A percentile compares a stretch with the other conserved stretches of the same genome.
phyloP scores from a whole-genome alignment of 2,888 invertebrate species.

The Penaeus monodon region DNA sequence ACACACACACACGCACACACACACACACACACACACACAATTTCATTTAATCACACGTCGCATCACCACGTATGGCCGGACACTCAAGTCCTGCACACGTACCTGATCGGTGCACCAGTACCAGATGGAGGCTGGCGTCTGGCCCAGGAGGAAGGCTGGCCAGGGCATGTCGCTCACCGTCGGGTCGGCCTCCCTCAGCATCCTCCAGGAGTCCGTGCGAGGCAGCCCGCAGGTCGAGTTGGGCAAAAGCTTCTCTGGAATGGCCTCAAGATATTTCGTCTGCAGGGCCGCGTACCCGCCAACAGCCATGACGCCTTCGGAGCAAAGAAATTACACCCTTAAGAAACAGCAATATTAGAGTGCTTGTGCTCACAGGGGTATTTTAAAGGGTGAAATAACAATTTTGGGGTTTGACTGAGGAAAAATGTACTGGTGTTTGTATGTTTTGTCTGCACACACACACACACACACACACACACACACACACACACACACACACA shows the following conservation, averaged over 20 bases:
- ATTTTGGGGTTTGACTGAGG: neutral
- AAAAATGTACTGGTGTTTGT: neutral
- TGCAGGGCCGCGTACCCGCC: constrained; percentile 70
- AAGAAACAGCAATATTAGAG: neutral
- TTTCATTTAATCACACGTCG: too few species aligned
- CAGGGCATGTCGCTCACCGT: constrained; percentile 72
- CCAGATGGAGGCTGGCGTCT: constrained; percentile 73
- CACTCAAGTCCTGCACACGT: neutral
- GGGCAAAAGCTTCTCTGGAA: constrained; percentile 67
- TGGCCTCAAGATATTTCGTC: constrained; percentile 70
- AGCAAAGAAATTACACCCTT: neutral
- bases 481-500: neutral
- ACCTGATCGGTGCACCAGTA: constrained; percentile 68
- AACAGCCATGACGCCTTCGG: constrained; percentile 70
- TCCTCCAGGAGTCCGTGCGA: constrained; percentile 69
- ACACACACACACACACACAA: too few species aligned
- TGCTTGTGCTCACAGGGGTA: too few species aligned
- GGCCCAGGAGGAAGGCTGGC: constrained; percentile 72
- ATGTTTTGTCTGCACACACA: neutral
- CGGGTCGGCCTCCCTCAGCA: constrained; percentile 69
- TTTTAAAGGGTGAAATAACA: too few species aligned
- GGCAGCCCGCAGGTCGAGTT: constrained; percentile 68
- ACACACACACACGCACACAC: too few species aligned
- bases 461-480: too few species aligned
- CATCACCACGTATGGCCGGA: too few species aligned